phyloP scores from a whole-genome alignment of 1,140 invertebrate species.

The Brachionus rotundiformis region DNA sequence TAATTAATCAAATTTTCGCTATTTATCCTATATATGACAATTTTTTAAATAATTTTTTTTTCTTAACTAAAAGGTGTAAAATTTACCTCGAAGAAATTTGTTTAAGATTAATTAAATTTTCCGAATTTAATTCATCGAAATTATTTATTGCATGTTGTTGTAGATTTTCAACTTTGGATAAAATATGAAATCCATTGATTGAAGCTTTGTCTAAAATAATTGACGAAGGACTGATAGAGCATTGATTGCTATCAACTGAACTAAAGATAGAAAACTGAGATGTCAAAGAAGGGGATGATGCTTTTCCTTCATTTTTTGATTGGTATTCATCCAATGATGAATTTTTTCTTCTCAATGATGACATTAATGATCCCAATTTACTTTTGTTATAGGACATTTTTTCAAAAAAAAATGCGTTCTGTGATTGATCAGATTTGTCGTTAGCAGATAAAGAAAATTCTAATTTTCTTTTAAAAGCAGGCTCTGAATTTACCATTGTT shows the following conservation, averaged over 20 bases:
- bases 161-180: constrained; percentile 25
- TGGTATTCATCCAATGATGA: not conserved
- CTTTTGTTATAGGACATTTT: constrained; percentile 16
- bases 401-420: not conserved
- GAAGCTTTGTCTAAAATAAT: constrained; percentile 23
- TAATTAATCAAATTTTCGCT: too few relatives aligned
- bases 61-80: too few relatives aligned
- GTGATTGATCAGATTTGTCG: not conserved
- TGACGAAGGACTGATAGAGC: not conserved
- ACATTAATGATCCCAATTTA: not conserved
- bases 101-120: not conserved
- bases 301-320: not conserved
- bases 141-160: not conserved
- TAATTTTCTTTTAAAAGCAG: not conserved
- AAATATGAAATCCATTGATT: not conserved
- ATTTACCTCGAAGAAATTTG: constrained; percentile 3
- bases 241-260: not conserved
- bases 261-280: not conserved
- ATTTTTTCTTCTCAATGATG: constrained; percentile 29
- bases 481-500: not conserved
- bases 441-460: constrained; percentile 25
- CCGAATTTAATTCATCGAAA: constrained; percentile 14
- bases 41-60: too few relatives aligned
- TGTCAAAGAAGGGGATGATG: not conserved
- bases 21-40: too few relatives aligned